A percentile compares a stretch with the other conserved stretches of the same genome.
These are phyloP conservation scores for Decapterus maruadsi DNA, from an alignment of 2,797 vertebrate species.

Conservation along the genomic window DNA sequence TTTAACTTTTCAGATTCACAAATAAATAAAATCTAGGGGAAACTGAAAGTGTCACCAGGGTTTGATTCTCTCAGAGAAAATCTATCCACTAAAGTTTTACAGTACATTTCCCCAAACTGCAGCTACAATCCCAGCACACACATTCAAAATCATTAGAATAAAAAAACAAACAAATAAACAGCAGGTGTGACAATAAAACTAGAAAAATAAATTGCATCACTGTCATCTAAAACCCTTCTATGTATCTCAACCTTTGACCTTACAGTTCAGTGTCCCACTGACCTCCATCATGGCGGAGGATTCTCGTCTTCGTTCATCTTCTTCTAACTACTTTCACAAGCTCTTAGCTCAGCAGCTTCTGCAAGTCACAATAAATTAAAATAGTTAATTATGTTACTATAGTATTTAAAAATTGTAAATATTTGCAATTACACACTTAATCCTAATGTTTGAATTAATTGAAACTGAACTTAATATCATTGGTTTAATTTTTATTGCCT, in stretches of 20 bases:
- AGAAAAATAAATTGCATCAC: constrained; percentile 7
- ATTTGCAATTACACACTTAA: too few species aligned
- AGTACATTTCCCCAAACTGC: background rate
- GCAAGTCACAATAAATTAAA: constrained; percentile 29
- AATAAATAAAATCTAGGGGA: background rate
- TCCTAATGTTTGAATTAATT: too few species aligned
- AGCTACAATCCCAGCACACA: background rate
- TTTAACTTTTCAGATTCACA: background rate
- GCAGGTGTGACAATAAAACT: background rate
- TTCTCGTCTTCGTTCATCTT: background rate
- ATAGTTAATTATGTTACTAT: too few species aligned
- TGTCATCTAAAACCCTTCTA: background rate
- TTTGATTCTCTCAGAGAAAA: background rate
- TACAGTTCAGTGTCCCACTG: background rate
- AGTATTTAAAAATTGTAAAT: too few species aligned
- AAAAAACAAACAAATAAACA: constrained; percentile 9
- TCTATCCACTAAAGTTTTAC: background rate
- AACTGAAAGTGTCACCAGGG: constrained; percentile 13
- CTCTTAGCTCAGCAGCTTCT: constrained; percentile 18
- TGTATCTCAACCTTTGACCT: constrained; percentile 33
- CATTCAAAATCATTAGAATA: background rate
- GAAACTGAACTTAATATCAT: too few species aligned
- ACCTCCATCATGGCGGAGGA: constrained; percentile 2
- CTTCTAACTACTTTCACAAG: constrained; percentile 26
- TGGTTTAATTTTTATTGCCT: too few species aligned